Base-by-base conservation (phyloP, 2,113 vertebrate genomes). In the Vimba vimba region DNA sequence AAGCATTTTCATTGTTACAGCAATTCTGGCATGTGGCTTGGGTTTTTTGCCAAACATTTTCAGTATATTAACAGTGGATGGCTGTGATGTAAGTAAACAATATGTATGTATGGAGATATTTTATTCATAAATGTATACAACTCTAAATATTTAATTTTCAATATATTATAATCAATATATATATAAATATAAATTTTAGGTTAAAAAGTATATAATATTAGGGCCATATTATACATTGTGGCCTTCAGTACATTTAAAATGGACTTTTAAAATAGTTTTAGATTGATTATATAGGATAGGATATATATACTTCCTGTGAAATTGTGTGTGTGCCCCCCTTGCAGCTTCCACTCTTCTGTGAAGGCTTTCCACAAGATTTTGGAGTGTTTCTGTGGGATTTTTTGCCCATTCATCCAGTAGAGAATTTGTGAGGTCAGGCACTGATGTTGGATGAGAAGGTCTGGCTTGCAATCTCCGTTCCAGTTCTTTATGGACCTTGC, bases 21-120 rank as follows among this genome's bases (percentile, higher is more conserved):
- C 27, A 59, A 57, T 43, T 13, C 68, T 73, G 82, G 33, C 82
- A 30, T 71, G 47, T 57, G 82, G 30, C 82, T 73, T 33, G 50
- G 30, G 43, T 25, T 50, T 82, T 47, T 82, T 66, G 45, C 62
- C 60, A 82, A 69, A 81, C 59, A 66, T 81, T 43, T 47, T 80
- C 17, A 82, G 25, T 23, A 30, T 82, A 69, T 82, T 25, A 23
- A 21, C 62, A 23, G 43, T 36, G 60, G 17, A 66, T 47, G 62
- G 57, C 59, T 27, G 36, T 25, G n/a, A 45, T 64, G 11, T 12
- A 25, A 80, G 79, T 64, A 78, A 13, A 12, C 52, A 57, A 30
- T 68, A 12, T 25, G 21, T 25, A 75, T 75, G 43, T 19, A 19
- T 10, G 68, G 33, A 23, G 68, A 52, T 25, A 17, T 4, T 12